Conservation (phyloP, 2,113 vertebrate genomes). For the Empidonax traillii region DNA sequence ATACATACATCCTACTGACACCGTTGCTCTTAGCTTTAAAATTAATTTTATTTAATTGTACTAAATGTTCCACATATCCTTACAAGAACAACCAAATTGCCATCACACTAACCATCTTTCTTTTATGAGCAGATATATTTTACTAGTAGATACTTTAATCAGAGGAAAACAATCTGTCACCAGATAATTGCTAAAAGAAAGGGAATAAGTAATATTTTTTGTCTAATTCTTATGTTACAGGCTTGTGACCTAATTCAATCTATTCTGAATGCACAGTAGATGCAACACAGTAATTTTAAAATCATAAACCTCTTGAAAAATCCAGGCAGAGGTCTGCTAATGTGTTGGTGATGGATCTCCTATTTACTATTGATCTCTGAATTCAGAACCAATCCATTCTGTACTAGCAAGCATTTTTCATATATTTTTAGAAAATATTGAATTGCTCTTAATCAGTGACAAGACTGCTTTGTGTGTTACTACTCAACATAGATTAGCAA, state of each 20-base stretch:
- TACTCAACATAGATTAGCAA: neutral
- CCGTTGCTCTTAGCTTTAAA: neutral
- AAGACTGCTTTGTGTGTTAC: neutral
- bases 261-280: neutral
- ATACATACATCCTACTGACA: neutral
- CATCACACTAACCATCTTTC: neutral
- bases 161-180: neutral
- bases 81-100: neutral
- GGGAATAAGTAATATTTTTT: neutral
- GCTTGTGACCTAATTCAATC: neutral
- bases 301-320: constrained; percentile 29
- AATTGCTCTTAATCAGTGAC: constrained; percentile 34
- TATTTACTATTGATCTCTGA: constrained; percentile 25
- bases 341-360: constrained; percentile 19
- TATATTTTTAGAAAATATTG: constrained; percentile 59
- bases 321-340: neutral
- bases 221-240: neutral
- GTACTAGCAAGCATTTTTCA: neutral
- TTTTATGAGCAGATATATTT: neutral
- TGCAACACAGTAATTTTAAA: neutral
- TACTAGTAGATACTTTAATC: neutral
- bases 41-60: neutral
- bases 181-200: neutral
- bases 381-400: constrained; percentile 12
- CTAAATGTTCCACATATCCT: neutral